Evolutionary conservation across 2,797 vertebrate genomes (phyloP), one percentile per base, ranked within the genome.

Genomic region (Ciconia nigra): DNA sequence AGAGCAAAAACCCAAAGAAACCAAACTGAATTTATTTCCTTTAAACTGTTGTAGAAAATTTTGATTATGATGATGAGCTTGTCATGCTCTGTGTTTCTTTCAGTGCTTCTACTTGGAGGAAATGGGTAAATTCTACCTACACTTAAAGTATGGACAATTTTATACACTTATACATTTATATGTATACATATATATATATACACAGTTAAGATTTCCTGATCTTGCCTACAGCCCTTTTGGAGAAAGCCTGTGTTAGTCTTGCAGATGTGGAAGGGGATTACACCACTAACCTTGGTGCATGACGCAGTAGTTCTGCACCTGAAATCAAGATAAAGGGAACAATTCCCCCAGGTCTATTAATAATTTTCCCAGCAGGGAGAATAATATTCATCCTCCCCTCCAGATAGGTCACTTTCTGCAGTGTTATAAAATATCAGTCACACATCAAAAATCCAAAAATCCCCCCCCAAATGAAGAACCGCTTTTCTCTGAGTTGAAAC

Each of bases 321-420:
- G 80, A 95, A 94, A 76, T 87, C 91, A 91, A 97, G 96, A 97
- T 96, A 96, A 97, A 70, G 51, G 73, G 87, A 96, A 93, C 74
- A 93, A 96, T 97, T 55, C 55, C 25, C 46, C 37, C 66, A 62
- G 46, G 21, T 79, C n/a, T 72, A 78, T 58, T 88, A 79, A 62
- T 92, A 96, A 83, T 88, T 94, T 93, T 81, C 84, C 66, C 82
- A 70, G 62, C 76, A 91, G 85, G 77, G 86, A 92, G 72, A 88
- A 88, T 54, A 69, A 83, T 59, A 87, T 70, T 92, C 65, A 86
- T 94, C 82, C 67, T 91, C 39, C 65, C 24, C 39, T 76, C 69
- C 33, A 72, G 77, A 86, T 2, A 51, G 91, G 61, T 93, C 66
- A 69, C 58, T 95, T 96, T 95, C 83, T 95, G 84, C 84, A 89